phyloP scores from a whole-genome alignment of 1,140 invertebrate genomes.

The Drosophila ironensis region DNA sequence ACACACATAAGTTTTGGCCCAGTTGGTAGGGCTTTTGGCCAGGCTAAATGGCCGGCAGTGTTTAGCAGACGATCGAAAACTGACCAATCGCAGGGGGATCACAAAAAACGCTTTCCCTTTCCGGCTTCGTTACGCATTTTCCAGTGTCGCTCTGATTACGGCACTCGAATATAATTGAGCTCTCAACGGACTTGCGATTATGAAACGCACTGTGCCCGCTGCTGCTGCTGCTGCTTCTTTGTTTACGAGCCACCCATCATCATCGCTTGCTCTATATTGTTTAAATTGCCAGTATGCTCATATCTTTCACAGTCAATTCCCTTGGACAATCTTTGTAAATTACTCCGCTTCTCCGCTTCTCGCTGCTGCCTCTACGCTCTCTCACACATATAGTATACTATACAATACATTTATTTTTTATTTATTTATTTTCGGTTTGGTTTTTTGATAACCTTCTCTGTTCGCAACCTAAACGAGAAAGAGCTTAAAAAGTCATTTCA shows the following conservation, averaged over 20 bases:
- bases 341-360: slow-evolving; percentile 8
- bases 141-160: slow-evolving; percentile 13
- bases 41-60: too few species aligned
- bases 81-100: too few species aligned
- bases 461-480: slow-evolving; percentile 4
- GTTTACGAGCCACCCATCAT: background rate
- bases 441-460: slow-evolving; percentile 44
- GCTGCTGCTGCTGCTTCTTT: too few species aligned
- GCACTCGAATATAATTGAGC: slow-evolving; percentile 11
- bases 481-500: slow-evolving; percentile 34
- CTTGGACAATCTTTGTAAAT: slow-evolving; percentile 32
- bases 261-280: slow-evolving; percentile 17
- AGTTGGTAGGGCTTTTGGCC: too few species aligned
- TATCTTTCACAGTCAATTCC: slow-evolving; percentile 38
- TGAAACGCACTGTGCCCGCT: slow-evolving; percentile 24
- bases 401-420: background rate
- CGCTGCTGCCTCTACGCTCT: background rate
- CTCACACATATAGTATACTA: background rate
- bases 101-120: slow-evolving; percentile 16
- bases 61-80: too few species aligned
- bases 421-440: slow-evolving; percentile 2
- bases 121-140: background rate
- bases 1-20: too few species aligned
- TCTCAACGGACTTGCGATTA: background rate
- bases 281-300: slow-evolving; percentile 15